Conservation (phyloP, 1,140 invertebrate genomes). For the Cyrtorhinus lividipennis region DNA sequence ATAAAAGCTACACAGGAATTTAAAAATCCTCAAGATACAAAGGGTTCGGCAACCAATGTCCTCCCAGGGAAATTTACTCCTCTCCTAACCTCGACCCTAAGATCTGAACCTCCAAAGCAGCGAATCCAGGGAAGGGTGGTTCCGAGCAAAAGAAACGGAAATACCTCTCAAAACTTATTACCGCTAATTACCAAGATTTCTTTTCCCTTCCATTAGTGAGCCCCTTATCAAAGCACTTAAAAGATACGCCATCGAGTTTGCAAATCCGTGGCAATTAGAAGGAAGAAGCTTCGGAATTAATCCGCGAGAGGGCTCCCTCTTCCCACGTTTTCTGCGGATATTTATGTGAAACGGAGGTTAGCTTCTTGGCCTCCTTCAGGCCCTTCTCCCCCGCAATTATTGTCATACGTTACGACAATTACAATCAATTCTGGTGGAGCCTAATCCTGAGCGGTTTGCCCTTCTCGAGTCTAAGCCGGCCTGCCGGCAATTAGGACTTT, state of each 20-base stretch:
- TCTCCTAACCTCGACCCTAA: neutral
- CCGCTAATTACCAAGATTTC: constrained; percentile 6
- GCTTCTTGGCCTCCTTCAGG: neutral
- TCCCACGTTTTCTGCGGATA: neutral
- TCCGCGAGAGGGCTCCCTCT: neutral
- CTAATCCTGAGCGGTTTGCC: constrained; percentile 1
- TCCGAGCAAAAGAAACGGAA: neutral
- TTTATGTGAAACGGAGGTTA: neutral
- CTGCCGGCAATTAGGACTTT: neutral
- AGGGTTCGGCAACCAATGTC: no score
- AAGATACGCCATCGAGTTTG: constrained; percentile 8
- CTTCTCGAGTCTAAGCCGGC: neutral
- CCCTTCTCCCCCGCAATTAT: constrained; percentile 5
- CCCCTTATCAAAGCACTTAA: constrained; percentile 1
- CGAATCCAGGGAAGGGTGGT: neutral
- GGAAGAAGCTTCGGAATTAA: constrained; percentile 5
- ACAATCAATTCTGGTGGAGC: constrained; percentile 4
- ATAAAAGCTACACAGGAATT: neutral
- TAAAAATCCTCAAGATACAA: no score
- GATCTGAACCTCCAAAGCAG: no score
- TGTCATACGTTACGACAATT: constrained; percentile 11
- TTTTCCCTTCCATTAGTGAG: constrained; percentile 7
- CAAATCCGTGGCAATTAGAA: constrained; percentile 6
- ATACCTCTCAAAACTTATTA: constrained; percentile 7
- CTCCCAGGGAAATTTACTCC: neutral